Conservation (phyloP, 37 sponge, comb jelly and placozoan species). For the Halichondria panicea region DNA sequence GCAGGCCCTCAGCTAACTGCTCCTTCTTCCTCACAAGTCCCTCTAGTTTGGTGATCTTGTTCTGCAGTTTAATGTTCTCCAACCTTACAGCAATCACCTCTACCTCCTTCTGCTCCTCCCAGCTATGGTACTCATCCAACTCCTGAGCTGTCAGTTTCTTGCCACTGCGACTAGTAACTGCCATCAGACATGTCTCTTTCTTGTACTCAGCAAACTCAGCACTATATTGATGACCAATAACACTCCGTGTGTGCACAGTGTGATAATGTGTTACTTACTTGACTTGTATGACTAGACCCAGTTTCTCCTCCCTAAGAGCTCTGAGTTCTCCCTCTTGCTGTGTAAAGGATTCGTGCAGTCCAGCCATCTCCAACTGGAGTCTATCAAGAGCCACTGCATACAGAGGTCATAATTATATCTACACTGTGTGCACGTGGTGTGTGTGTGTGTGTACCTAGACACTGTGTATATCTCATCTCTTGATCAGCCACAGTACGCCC, state of each 20-base stretch:
- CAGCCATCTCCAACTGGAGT: conserved; percentile 54
- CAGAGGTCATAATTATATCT: neutral
- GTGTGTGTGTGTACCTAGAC: conserved; percentile 39
- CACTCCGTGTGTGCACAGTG: neutral
- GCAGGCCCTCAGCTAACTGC: conserved; percentile 94
- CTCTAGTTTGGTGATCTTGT: conserved; percentile 83
- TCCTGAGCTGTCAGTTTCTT: conserved; percentile 63
- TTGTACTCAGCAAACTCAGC: conserved; percentile 37
- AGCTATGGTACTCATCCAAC: conserved; percentile 59
- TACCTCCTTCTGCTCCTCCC: conserved; percentile 78
- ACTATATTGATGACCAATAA: conserved; percentile 17
- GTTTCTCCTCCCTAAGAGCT: conserved; percentile 54
- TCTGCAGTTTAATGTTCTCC: conserved; percentile 90
- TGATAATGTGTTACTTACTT: conserved; percentile 21
- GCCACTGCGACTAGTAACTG: conserved; percentile 77
- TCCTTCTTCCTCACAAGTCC: conserved; percentile 89
- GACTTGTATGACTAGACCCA: conserved; percentile 59
- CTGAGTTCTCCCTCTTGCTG: conserved; percentile 39
- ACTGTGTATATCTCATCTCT: conserved; percentile 86
- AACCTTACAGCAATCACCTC: conserved; percentile 75
- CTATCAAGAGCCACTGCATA: conserved; percentile 64
- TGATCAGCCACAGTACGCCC: conserved; percentile 85
- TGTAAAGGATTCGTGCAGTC: conserved; percentile 34
- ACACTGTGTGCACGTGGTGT: neutral
- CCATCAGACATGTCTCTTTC: conserved; percentile 31